Base-by-base conservation (phyloP, 2,113 vertebrate genomes). In the Mormyrus lacerda region DNA sequence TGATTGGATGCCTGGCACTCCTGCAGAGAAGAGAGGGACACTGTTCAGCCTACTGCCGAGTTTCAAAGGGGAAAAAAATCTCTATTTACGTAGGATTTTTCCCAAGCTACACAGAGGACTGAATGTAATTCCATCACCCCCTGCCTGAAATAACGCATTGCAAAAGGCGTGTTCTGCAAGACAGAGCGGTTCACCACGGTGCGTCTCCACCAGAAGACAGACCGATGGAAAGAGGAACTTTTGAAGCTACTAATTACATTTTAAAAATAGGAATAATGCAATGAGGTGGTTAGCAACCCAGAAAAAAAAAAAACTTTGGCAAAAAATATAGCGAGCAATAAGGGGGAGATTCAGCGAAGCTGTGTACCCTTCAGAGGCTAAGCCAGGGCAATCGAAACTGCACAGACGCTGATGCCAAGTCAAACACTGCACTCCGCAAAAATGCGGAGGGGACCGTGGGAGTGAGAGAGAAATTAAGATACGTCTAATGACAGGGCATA, bases 281-380 rank as follows among this genome's bases (percentile, higher is more conserved):
- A 93, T 92, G 92, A 87, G 92, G 91, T 83, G 65, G 55, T 91
- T 92, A 92, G 82, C 88, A 88, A 83, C 58, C 88, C 47, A 91
- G 88, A 44, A 79, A 76, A 35, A 76, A 76, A 76, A 35, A 88
- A 89, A 87, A 65, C 8, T 88, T 61, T 89, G 89, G 89, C 85
- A 93, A 89, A 79, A 88, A 89, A 90, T 89, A 90, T 89, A 88
- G 91, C 5, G 8, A 93, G 94, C 89, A 93, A 93, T 94, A 93
- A 94, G 61, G 91, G 91, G 92, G 92, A 92, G 91, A 92, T 93
- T 93, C 93, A 50, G 88, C 24, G 93, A 95, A 92, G 92, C 93
- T 79, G 87, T 35, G 83, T 39, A 61, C 93, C 90, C 89, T 89
- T 92, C 90, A 87, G 51, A 93, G 91, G 91, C 91, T 87, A 90